Percentiles rank a stretch among this genome's conserved stretches.
These are phyloP conservation scores for Lycopodina hypogea DNA, from an alignment of 37 sponge, comb jelly and placozoan genomes.

Conservation along the genomic window DNA sequence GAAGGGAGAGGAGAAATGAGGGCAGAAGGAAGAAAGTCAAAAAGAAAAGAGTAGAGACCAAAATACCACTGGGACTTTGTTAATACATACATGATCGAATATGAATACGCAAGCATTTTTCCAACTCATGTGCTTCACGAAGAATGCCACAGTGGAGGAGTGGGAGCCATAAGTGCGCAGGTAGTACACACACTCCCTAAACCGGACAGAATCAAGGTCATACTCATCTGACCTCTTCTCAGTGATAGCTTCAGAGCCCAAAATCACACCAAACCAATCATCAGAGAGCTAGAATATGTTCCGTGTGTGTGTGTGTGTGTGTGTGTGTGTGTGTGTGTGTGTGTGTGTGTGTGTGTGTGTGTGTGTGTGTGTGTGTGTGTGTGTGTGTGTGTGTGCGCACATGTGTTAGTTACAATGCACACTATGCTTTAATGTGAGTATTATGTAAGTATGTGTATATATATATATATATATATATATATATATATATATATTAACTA, in stretches of 20 bases:
- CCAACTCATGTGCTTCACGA: constrained; percentile 63
- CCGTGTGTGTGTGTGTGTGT: constrained; percentile 17
- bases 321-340: constrained; percentile 22
- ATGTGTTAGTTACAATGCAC: too few relatives aligned
- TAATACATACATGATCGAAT: constrained; percentile 61
- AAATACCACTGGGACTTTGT: too few relatives aligned
- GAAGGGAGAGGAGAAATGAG: not conserved
- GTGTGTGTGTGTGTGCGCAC: too few relatives aligned
- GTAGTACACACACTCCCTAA: constrained; percentile 86
- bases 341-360: constrained; percentile 4
- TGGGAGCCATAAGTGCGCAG: constrained; percentile 74
- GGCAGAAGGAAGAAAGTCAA: not conserved
- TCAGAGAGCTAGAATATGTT: constrained; percentile 21
- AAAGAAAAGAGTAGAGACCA: not conserved
- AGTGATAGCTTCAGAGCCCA: constrained; percentile 5
- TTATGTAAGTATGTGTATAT: too few relatives aligned
- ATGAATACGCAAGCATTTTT: constrained; percentile 70
- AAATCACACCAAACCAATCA: constrained; percentile 37
- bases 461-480: too few relatives aligned
- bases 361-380: too few relatives aligned
- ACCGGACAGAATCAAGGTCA: constrained; percentile 58
- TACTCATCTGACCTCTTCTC: constrained; percentile 21
- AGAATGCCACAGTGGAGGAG: constrained; percentile 67
- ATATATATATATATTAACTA: too few relatives aligned
- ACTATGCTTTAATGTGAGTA: too few relatives aligned